A percentile compares a stretch with the other conserved stretches of the same genome.
Conservation (phyloP, 2,888 invertebrate species). For the Eupithecia inturbata region DNA sequence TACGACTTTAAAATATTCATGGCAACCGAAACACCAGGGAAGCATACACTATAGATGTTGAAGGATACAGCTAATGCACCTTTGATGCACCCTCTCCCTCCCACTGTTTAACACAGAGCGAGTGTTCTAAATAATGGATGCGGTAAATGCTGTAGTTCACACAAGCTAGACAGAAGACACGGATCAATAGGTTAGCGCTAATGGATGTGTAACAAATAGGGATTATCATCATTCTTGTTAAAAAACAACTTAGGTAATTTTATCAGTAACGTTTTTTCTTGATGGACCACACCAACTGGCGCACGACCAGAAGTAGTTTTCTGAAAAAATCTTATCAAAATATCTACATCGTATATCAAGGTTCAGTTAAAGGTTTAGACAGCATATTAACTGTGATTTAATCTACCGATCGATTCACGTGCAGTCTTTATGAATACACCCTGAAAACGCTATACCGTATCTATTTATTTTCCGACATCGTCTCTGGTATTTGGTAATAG, state of each 20-base stretch:
- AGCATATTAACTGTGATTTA: not conserved
- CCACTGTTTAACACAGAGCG: not conserved
- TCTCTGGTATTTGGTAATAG: conserved; percentile 28
- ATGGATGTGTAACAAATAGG: not conserved
- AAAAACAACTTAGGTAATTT: not conserved
- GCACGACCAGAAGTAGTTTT: not conserved
- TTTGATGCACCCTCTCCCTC: conserved; percentile 29
- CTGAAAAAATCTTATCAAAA: not conserved
- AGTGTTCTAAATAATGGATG: conserved; percentile 15
- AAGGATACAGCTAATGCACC: conserved; percentile 35
- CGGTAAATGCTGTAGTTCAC: conserved; percentile 1
- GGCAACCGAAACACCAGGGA: conserved; percentile 28
- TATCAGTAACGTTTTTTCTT: not conserved
- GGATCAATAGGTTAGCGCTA: not conserved
- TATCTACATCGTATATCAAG: too few species aligned
- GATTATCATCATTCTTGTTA: not conserved
- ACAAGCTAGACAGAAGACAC: not conserved
- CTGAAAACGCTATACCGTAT: conserved; percentile 8
- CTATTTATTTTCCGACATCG: conserved; percentile 13
- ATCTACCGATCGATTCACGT: not conserved
- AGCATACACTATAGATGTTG: conserved; percentile 33
- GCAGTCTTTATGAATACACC: not conserved
- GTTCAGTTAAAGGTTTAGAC: too few species aligned
- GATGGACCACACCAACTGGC: not conserved
- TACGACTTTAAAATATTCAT: conserved; percentile 30